Evolutionary conservation across 2,113 vertebrate species (phyloP).

Genomic region (Micromys minutus): DNA sequence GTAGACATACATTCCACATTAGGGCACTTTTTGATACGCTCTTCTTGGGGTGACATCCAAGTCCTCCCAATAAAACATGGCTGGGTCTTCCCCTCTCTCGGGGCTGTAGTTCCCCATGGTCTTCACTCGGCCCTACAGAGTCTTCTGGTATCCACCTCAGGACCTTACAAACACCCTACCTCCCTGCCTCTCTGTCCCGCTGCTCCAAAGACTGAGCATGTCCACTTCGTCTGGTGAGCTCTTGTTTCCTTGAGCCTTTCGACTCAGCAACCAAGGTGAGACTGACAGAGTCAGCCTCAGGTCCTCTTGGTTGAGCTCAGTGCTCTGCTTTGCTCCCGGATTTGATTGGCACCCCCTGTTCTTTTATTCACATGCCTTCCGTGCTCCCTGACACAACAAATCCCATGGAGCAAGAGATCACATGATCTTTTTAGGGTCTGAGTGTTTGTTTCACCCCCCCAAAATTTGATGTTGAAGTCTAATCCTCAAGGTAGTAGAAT

Average conservation of each 20-base stretch:
- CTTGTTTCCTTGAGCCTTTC: background rate
- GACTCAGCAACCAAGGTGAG: no score
- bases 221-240: background rate
- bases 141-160: background rate
- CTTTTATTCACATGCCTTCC: background rate
- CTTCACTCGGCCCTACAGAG: background rate
- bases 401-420: background rate
- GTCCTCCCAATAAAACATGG: accelerated
- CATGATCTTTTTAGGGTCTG: background rate
- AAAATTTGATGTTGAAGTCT: background rate
- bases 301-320: background rate
- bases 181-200: background rate
- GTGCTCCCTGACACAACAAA: background rate
- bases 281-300: background rate
- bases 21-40: no score
- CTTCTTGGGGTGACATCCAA: background rate
- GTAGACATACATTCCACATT: background rate
- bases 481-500: background rate
- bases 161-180: background rate
- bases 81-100: accelerated
- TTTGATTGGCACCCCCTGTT: background rate
- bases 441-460: background rate
- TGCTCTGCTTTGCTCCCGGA: background rate
- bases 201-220: background rate
- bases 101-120: no score